Evolutionary conservation across 2,888 invertebrate genomes (phyloP).

Genomic region (Dendrolimus pini): DNA sequence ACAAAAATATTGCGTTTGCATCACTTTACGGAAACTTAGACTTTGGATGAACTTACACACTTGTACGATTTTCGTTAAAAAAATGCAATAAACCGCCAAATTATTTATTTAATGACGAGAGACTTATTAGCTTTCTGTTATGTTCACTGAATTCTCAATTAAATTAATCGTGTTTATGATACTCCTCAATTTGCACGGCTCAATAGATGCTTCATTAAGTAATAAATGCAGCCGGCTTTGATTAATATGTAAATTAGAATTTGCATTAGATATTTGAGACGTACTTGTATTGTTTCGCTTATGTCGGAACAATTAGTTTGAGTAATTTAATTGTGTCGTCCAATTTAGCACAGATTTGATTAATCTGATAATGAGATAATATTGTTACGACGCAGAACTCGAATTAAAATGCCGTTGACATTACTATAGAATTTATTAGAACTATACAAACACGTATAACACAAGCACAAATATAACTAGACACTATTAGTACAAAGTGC

Average conservation of each 20-base stretch:
- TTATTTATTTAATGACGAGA: neutral
- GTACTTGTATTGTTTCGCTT: neutral
- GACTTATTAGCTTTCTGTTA: conserved; percentile 32
- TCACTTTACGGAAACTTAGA: too few species aligned
- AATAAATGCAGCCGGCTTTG: neutral
- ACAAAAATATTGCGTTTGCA: too few species aligned
- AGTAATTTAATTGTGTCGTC: neutral
- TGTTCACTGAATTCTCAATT: conserved; percentile 32
- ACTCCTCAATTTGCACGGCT: conserved; percentile 16
- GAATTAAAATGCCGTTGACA: too few species aligned
- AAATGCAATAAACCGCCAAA: too few species aligned
- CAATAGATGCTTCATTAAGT: conserved; percentile 10
- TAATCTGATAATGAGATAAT: neutral
- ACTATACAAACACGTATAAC: too few species aligned
- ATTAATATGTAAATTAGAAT: neutral
- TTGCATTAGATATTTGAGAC: neutral
- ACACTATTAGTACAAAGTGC: too few species aligned
- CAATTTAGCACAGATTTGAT: neutral
- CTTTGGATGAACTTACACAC: too few species aligned
- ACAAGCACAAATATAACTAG: too few species aligned
- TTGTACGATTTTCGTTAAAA: too few species aligned
- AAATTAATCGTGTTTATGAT: conserved; percentile 24
- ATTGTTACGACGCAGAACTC: too few species aligned
- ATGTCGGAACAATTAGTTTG: neutral
- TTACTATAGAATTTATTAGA: too few species aligned